Evolutionary conservation across 2,113 vertebrate species (phyloP), one percentile per base, ranked within the genome.

Genomic region (Onychostruthus taczanowskii): DNA sequence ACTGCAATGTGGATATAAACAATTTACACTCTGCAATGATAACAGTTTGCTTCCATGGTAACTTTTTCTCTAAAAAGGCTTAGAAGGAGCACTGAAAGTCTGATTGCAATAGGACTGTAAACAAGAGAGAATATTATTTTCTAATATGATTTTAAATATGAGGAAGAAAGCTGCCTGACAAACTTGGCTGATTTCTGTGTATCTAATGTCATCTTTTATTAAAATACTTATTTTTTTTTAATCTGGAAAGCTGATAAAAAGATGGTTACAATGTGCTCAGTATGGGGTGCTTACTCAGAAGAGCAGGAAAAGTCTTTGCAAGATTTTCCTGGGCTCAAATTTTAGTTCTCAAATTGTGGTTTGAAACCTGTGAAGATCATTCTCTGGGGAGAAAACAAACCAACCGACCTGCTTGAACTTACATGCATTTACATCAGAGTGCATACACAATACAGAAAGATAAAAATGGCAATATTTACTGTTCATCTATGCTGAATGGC

Each of bases 21-120:
- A 43, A 3, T 93, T 90, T 85, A 91, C 33, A 37, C 37, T 80
- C 43, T 80, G 14, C 85, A 81, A 75, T 0, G 0, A 33, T 79
- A 93, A 89, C 1, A 9, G 44, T 95, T 97, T 93, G 58, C 87
- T 96, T 96, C 76, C 91, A 70, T 94, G 61, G 47, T 96, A 94
- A 97, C 92, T 87, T 74, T 87, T 89, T 96, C 55, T 43, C 91
- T 90, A n/a, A 84, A 90, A 96, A 97, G 93, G 73, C 94, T 96
- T 97, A 95, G 95, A 97, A 98, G 88, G 93, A 98, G 93, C 92
- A 97, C 94, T 97, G 96, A 96, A 95, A 96, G 73, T 96, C 88
- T 66, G 55, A 72, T 50, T 94, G 81, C 77, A 91, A 95, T 83
- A 96, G 81, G 76, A 89, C 84, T 95, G 31, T 95, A 95, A 92